Base-by-base conservation (phyloP, 2,797 vertebrate species). In the Cygnus olor region DNA sequence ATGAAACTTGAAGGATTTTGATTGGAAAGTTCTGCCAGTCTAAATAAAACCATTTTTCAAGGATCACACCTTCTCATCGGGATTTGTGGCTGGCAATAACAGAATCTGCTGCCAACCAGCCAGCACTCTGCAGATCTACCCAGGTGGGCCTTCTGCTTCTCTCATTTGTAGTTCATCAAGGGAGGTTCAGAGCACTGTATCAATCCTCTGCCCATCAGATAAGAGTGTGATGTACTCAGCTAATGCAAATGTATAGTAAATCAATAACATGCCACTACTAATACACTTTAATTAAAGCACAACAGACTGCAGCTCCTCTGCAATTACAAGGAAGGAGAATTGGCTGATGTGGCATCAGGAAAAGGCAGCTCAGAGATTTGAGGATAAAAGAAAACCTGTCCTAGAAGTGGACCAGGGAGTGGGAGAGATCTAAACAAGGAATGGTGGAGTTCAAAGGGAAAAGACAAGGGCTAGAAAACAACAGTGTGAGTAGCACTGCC, bases 231-330 rank as follows among this genome's bases (percentile, higher is more conserved):
- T 91, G 73, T 72, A 36, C 88, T 95, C 90, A 92, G 77, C 80
- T 93, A 90, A 94, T 82, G 93, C 92, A 95, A 87, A 95, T 86
- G 70, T 81, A 34, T 66, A 81, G 90, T 88, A 93, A 97, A 94
- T 97, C 96, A 91, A 95, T 95, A 95, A 87, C 83, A 16, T 38
- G 30, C 80, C 92, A 84, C 85, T 82, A 63, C 80, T 93, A 90
- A 93, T 93, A 93, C 66, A 77, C 83, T 88, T 87, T 91, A 95
- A 95, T 96, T 93, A 95, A 80, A 95, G 63, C 85, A 84, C 85
- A 91, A 85, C 91, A 91, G 63, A 54, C 83, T 90, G 85, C 88
- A 86, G 85, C 66, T 93, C 85, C 91, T 94, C 78, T 89, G 70
- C 90, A 80, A 9, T 65, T 73, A 40, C 58, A 42, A 30, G 45